Evolutionary conservation across 2,113 vertebrate genomes (phyloP), one percentile per base, ranked within the genome.

Genomic region (Cricetomys ansorgei): DNA sequence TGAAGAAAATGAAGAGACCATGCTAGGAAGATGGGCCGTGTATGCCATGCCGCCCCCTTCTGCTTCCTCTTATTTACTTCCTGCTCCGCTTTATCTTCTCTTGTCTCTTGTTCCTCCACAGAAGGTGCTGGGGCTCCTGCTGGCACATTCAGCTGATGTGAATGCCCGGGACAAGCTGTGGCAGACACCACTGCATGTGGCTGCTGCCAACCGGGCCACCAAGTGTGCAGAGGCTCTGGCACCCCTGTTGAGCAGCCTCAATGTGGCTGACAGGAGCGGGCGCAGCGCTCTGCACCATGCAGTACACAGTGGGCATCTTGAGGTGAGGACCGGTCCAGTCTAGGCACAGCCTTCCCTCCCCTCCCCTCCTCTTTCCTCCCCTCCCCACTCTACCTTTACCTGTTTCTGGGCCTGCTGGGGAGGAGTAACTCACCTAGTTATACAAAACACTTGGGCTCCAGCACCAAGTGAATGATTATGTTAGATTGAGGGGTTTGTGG

Each of bases 271-370:
- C 97, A 99, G 98, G 92, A 99, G 99, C 0, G 99, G 99, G 72
- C 99, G 99, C 97, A 99, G 99, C 0, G 99, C 99, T 2, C 98
- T 99, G 96, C 99, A 99, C 98, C 99, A 99, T 27, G 99, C 99
- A 27, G 99, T 99, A 8, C 99, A 99, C 95, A 99, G 99, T 55
- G 99, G 99, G 53, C 99, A 99, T 88, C 91, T 98, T 0, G 99
- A 99, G 99, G 99, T 99, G 55, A 94, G 97, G 72, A 69, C 11
- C 34, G 1, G 29, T 43, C 17, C 64, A 59, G 10, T 50, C 19
- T 7, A 13, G 5, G 34, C 8, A 65, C 23, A 76, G 50, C 9
- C 7, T 72, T 40, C 40, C 21, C 7, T 43, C 48, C 37, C 55
- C 77, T 34, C n/a, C 12, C 25, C 17, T 55, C 0, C 21, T 59